These are phyloP conservation scores for Rhingia rostrata DNA, from an alignment of 2,888 invertebrate genomes.

Conservation along the genomic window DNA sequence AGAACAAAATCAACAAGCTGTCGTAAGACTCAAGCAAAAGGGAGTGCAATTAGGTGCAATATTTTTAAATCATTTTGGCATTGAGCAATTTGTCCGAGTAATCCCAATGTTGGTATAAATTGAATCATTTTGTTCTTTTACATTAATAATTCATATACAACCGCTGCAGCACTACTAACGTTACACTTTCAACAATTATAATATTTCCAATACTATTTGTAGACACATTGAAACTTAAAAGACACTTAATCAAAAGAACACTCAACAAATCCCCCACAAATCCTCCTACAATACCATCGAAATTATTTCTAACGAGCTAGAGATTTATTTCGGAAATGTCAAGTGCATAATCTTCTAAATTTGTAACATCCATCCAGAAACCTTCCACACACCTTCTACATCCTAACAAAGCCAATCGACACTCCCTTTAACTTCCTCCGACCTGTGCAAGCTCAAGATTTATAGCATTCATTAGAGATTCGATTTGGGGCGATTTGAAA, in stretches of 20 bases:
- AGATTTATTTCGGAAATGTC: conserved; percentile 36
- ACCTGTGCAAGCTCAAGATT: conserved; percentile 44
- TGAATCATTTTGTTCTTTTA: too few species aligned
- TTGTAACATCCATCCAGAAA: conserved; percentile 50
- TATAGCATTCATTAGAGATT: conserved; percentile 68
- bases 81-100: too few species aligned
- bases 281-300: background rate
- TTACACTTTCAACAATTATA: too few species aligned
- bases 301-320: conserved; percentile 18
- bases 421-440: conserved; percentile 3
- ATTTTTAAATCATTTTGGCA: too few species aligned
- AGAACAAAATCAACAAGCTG: too few species aligned
- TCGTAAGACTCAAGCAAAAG: too few species aligned
- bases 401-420: conserved; percentile 71
- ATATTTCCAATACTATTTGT: background rate
- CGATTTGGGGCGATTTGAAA: conserved; percentile 58
- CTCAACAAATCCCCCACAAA: background rate
- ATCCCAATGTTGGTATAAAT: too few species aligned
- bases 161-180: too few species aligned
- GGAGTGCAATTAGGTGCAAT: too few species aligned
- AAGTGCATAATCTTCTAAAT: conserved; percentile 59
- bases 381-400: conserved; percentile 67
- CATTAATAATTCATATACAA: too few species aligned
- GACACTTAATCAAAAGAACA: background rate
- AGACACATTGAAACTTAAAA: background rate